Conservation (phyloP, 2,113 vertebrate species). For the Clarias magur region DNA sequence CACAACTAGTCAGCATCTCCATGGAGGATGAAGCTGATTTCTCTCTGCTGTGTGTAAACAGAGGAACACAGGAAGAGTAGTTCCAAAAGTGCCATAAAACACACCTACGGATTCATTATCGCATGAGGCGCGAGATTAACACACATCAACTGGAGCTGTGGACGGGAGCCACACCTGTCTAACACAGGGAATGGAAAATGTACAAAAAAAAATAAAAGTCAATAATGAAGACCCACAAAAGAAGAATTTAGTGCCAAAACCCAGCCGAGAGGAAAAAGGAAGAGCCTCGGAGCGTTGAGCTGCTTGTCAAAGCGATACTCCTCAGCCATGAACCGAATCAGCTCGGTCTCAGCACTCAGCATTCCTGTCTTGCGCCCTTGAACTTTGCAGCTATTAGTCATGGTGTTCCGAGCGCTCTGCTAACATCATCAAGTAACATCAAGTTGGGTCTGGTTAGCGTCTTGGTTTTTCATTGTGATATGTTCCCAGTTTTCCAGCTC, state of each 20-base stretch:
- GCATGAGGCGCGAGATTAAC: slow-evolving; percentile 25
- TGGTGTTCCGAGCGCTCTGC: neutral
- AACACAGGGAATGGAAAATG: neutral
- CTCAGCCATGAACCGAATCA: neutral
- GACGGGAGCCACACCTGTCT: neutral
- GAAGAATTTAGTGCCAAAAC: neutral
- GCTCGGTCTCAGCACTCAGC: neutral
- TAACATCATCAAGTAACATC: neutral
- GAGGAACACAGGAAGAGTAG: neutral
- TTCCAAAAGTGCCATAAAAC: neutral
- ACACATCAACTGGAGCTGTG: slow-evolving; percentile 3
- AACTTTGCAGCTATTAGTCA: neutral
- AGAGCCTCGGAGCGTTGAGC: neutral
- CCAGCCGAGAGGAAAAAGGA: neutral
- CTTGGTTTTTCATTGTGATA: neutral
- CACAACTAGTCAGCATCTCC: neutral
- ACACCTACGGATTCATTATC: slow-evolving; percentile 19
- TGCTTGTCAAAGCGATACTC: slow-evolving; percentile 3
- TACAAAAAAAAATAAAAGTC: neutral
- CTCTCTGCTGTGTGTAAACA: neutral
- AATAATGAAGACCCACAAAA: neutral
- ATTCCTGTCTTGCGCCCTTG: neutral
- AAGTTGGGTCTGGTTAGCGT: neutral
- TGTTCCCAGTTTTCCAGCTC: neutral
- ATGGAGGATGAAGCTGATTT: neutral